phyloP scores from a whole-genome alignment of 2,888 invertebrate species.

The Clostera curtula region DNA sequence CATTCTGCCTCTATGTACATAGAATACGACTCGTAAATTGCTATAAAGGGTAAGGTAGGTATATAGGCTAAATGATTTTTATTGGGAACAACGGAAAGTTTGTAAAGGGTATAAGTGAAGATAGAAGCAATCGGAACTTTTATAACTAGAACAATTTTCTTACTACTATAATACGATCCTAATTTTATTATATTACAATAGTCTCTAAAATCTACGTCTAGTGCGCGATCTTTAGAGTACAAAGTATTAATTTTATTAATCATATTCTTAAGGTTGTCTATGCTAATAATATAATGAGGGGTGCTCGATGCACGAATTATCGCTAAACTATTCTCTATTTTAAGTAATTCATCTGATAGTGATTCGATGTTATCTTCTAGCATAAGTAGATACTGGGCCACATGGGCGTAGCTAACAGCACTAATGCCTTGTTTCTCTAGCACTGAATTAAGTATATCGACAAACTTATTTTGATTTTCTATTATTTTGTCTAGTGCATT shows the following conservation, averaged over 20 bases:
- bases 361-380: constrained; percentile 8
- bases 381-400: constrained; percentile 8
- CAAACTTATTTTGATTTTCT: constrained; percentile 12
- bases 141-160: constrained; percentile 6
- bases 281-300: constrained; percentile 9
- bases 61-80: constrained; percentile 2
- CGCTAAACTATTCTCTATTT: constrained; percentile 11
- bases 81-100: constrained; percentile 5
- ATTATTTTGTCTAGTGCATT: constrained; percentile 6
- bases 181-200: constrained; percentile 3
- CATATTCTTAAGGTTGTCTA: constrained; percentile 7
- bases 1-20: constrained; percentile 15
- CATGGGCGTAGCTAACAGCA: constrained; percentile 6
- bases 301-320: constrained; percentile 15
- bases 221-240: constrained; percentile 3
- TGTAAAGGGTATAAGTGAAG: constrained; percentile 2
- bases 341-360: constrained; percentile 7
- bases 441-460: constrained; percentile 6
- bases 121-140: constrained; percentile 4
- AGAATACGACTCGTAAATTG: constrained; percentile 6
- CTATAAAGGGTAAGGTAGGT: constrained; percentile 4
- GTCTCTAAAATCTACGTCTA: constrained; percentile 4
- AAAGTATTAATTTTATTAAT: constrained; percentile 6
- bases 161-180: constrained; percentile 2
- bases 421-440: not conserved